These are phyloP conservation scores for Remorina albescens DNA, from an alignment of 2,797 vertebrate genomes.

Conservation along the genomic window DNA sequence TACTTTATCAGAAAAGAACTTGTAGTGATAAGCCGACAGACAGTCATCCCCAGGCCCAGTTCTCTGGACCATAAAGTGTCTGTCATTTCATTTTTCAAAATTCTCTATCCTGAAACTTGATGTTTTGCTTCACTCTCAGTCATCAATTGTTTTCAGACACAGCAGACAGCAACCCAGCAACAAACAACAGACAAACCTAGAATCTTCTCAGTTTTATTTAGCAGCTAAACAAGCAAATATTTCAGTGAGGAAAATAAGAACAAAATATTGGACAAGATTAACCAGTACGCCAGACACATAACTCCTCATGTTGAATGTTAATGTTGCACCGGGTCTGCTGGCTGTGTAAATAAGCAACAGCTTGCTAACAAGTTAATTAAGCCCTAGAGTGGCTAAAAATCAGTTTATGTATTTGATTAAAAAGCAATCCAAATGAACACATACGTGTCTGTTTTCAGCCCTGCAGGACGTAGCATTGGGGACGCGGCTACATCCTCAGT, in stretches of 20 bases:
- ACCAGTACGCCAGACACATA: neutral
- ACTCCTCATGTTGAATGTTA: neutral
- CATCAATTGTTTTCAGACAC: constrained; percentile 2
- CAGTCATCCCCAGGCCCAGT: neutral
- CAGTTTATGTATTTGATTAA: neutral
- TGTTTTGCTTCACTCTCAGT: neutral
- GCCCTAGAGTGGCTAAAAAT: constrained; percentile 1
- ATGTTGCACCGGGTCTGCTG: neutral
- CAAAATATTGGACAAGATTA: neutral
- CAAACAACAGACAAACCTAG: neutral
- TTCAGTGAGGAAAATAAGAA: neutral
- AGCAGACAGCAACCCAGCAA: neutral
- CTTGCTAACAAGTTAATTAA: neutral
- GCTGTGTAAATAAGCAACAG: neutral
- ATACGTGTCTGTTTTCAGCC: no score
- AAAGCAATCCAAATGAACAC: neutral
- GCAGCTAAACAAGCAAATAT: neutral
- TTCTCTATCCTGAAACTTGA: neutral
- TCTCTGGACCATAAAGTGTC: neutral
- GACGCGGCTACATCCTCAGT: no score
- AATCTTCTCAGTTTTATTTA: neutral
- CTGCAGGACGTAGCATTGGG: no score
- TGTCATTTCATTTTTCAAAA: neutral
- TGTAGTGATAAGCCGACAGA: neutral
- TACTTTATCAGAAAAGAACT: neutral